Conservation (phyloP, 2,113 vertebrate species). For the Rhineura floridana region DNA sequence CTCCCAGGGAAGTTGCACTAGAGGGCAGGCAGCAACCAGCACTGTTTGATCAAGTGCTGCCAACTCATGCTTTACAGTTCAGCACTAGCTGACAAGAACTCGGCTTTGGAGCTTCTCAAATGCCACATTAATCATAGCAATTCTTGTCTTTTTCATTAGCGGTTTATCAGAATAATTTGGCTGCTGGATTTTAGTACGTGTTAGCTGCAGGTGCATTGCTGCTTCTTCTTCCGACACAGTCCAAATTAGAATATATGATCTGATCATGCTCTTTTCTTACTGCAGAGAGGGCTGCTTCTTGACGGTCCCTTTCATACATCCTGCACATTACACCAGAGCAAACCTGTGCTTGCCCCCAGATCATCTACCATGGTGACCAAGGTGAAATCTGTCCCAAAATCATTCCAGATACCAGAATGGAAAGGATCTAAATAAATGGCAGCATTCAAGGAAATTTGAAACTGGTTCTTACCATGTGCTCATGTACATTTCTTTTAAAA, state of each 20-base stretch:
- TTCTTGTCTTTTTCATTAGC: constrained; percentile 31
- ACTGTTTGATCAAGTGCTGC: constrained; percentile 31
- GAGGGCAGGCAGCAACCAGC: constrained; percentile 46
- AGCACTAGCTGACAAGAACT: constrained; percentile 28
- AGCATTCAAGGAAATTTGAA: background rate
- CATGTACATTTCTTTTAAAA: background rate
- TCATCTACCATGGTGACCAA: background rate
- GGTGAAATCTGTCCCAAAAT: background rate
- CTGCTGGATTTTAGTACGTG: constrained; percentile 32
- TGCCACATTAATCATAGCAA: constrained; percentile 32
- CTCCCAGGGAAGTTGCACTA: constrained; percentile 72
- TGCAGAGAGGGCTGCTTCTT: background rate
- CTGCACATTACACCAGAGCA: background rate
- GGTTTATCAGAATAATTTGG: constrained; percentile 40
- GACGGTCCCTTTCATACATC: too few relatives aligned
- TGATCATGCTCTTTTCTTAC: background rate
- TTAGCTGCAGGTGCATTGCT: constrained; percentile 3
- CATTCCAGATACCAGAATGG: background rate
- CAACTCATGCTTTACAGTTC: background rate
- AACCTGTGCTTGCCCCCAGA: background rate
- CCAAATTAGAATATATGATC: background rate
- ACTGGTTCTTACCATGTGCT: background rate
- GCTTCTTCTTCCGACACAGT: background rate
- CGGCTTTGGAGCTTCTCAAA: constrained; percentile 33
- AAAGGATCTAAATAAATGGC: background rate